These are phyloP conservation scores for Sebastes jordani DNA, from an alignment of 2,797 vertebrate genomes.

Conservation along the genomic window DNA sequence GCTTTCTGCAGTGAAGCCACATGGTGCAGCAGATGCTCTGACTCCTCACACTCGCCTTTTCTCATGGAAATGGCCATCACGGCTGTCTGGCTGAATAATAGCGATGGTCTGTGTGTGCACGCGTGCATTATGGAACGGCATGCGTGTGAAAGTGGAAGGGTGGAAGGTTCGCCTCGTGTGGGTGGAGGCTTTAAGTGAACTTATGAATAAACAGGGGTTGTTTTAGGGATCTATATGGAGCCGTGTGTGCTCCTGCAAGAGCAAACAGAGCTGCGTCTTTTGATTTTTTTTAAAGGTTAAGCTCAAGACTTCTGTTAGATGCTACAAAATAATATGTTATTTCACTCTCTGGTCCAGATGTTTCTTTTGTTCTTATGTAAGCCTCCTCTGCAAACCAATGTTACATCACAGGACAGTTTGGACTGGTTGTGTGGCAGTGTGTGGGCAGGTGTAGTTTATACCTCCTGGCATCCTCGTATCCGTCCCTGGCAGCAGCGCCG, in stretches of 20 bases:
- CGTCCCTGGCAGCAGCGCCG: constrained; percentile 30
- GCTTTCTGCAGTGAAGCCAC: constrained; percentile 14
- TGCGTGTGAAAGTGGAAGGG: constrained; percentile 21
- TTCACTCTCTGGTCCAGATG: background rate
- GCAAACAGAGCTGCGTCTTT: background rate
- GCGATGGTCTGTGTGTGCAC: constrained; percentile 37
- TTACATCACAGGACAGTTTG: background rate
- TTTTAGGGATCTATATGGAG: background rate
- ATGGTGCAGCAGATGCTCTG: constrained; percentile 80
- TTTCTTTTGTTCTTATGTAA: background rate
- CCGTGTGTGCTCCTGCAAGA: background rate
- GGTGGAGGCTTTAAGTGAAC: background rate
- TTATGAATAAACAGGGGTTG: constrained; percentile 34
- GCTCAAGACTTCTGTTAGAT: background rate
- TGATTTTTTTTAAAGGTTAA: background rate
- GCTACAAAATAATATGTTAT: background rate
- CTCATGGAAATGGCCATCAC: constrained; percentile 78
- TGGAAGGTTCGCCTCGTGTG: background rate
- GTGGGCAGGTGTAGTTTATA: constrained; percentile 44
- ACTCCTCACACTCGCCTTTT: constrained; percentile 73
- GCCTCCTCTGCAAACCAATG: background rate
- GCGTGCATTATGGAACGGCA: constrained; percentile 23
- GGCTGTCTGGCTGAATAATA: constrained; percentile 70
- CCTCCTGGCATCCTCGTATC: constrained; percentile 40
- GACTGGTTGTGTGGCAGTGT: constrained; percentile 7